Evolutionary conservation across 2,113 vertebrate genomes (phyloP).

Genomic region (Smithornis capensis): DNA sequence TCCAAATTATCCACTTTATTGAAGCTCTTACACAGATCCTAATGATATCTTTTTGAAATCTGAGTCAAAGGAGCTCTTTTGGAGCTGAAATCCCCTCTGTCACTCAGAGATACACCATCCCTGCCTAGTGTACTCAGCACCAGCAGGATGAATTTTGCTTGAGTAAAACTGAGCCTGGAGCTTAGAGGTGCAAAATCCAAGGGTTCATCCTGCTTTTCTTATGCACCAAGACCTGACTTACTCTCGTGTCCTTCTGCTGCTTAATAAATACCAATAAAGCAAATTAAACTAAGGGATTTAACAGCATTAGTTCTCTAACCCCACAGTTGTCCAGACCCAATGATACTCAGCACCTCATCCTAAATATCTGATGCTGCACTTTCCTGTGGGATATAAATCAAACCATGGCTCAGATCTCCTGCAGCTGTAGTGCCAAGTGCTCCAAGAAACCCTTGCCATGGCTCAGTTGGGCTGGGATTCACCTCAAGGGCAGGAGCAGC

Average conservation of each 20-base stretch:
- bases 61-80: not conserved
- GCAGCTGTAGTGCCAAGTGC: not conserved
- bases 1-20: not conserved
- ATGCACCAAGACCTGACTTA: not conserved
- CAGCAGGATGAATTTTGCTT: not conserved
- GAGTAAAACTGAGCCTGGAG: rapidly evolving
- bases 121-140: not conserved
- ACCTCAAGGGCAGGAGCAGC: not conserved
- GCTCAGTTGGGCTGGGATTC: not conserved
- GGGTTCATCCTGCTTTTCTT: not conserved
- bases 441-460: not conserved
- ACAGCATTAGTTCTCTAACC: not conserved
- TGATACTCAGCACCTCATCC: not conserved
- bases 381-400: not conserved
- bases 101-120: too few species aligned
- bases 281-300: not conserved
- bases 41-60: not conserved
- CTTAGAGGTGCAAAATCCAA: not conserved
- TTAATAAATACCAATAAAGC: not conserved
- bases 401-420: not conserved
- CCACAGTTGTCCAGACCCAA: rapidly evolving
- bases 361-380: not conserved
- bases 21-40: not conserved
- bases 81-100: not conserved
- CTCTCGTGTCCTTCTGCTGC: not conserved